Conservation (phyloP, 2,888 invertebrate genomes). For the Myopa tessellatipennis region DNA sequence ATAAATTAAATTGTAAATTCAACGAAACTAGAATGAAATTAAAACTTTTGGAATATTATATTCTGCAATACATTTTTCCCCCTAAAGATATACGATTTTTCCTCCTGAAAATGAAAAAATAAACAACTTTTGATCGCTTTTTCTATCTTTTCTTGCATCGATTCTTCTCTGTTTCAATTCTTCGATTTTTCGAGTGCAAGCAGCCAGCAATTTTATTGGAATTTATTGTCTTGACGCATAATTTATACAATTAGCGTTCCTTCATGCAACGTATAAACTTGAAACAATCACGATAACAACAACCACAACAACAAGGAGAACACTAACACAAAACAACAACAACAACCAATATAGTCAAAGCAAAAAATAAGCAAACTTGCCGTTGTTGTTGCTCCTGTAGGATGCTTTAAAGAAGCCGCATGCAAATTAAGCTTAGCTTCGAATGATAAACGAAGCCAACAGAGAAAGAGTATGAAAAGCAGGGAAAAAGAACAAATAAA, state of each 20-base stretch:
- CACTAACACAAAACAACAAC: slow-evolving; percentile 23
- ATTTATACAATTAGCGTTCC: slow-evolving; percentile 51
- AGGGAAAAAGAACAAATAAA: not conserved
- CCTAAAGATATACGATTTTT: too few relatives aligned
- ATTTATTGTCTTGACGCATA: slow-evolving; percentile 51
- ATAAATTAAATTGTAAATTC: too few relatives aligned
- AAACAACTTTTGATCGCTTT: not conserved
- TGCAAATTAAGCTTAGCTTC: slow-evolving; percentile 43
- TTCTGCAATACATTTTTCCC: too few relatives aligned
- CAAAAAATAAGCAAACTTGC: not conserved
- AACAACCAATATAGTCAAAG: slow-evolving; percentile 1
- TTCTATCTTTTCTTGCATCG: not conserved
- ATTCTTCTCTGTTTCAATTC: not conserved
- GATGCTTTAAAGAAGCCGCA: slow-evolving; percentile 36
- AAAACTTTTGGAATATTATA: too few relatives aligned
- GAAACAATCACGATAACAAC: slow-evolving; percentile 35
- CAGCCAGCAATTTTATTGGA: slow-evolving; percentile 48
- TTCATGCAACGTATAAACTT: slow-evolving; percentile 35
- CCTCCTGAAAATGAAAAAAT: too few relatives aligned
- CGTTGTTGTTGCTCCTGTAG: slow-evolving; percentile 26
- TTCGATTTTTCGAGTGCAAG: slow-evolving; percentile 9
- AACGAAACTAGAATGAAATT: too few relatives aligned
- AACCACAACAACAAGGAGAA: slow-evolving; percentile 27
- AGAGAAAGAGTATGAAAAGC: slow-evolving; percentile 12
- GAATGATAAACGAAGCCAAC: slow-evolving; percentile 5